Base-by-base conservation (phyloP, 2,113 vertebrate genomes). In the Mastomys natalensis region DNA sequence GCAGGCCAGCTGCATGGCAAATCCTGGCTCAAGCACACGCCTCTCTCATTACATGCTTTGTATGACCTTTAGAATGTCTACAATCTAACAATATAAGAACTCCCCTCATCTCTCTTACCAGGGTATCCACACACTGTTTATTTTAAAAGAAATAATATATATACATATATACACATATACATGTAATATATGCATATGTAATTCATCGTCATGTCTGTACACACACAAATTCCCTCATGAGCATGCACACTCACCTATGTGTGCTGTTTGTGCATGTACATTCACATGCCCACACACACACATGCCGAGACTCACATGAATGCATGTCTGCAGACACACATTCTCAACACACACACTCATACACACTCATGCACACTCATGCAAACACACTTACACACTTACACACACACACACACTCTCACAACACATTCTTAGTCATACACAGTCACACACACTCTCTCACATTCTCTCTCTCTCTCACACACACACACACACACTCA, bases 1-100 rank as follows among this genome's bases (percentile, higher is more conserved):
- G n/a, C 62, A 72, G 34, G 34, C 2, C 0, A 1, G 53, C 31
- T 48, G 34, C n/a, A 58, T 5, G 37, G n/a, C 12, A 58, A 26
- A 26, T 12, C 31, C 58, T 1, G 34, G 5, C 21, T 7, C 77
- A 0, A 17, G 13, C 37, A 55, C 22, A 3, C n/a, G n/a, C n/a
- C 10, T 0, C n/a, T 31, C 60, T 29, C 29, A 0, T 8, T 48
- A 29, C n/a, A 0, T 11, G 29, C 10, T 45, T n/a, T 37, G 51
- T 21, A 1, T 7, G 1, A 17, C 7, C 2, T 2, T 68, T 13
- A 45, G 53, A 29, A 55, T 43, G 7, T 1, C 58, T 11, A 11
- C 43, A 40, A 58, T 21, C 51, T n/a, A 62, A 37, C 7, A 5
- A 64, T 5, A 3, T 13, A 12, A 62, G 72, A 53, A 45, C 1